Evolutionary conservation across 1,140 invertebrate genomes (phyloP), one percentile per base, ranked within the genome.

Genomic region (Stenopsyche tienmushanensis): DNA sequence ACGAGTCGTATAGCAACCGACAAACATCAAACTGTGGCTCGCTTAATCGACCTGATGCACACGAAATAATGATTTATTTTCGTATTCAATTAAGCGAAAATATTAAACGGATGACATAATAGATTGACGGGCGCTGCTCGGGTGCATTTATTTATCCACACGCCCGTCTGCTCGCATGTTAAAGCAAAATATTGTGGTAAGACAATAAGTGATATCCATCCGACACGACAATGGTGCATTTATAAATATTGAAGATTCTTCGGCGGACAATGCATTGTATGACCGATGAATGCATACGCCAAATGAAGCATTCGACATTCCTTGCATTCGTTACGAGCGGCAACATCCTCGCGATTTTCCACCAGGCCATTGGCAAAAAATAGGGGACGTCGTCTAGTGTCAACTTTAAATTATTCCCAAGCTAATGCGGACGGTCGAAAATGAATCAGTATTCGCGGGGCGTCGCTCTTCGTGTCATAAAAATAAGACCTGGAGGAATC

Each of bases 151-250:
- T 8, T 7, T 34, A 34, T 13, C 29, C 29, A 34, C 29, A 13
- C 29, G 13, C 13, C 7, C 7, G 44, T 47, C 10, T 47, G 10
- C 10, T 7, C 17, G 17, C 44, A 47, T 7, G 44, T 47, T 47
- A 47, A 47, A 47, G 17, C 44, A 47, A 47, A 47, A 47, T 47
- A 47, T 15, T 15, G 18, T 20, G 44, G 17, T 13, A 47, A 47
- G 44, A 47, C 44, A 47, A 47, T 47, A 47, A 47, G 44, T 20
- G 44, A 47, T 47, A 47, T 15, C 8, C 18, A 20, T 15, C 44
- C 10, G 44, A 47, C 44, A 47, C 18, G 44, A 47, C 44, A 47
- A 47, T 47, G 44, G 44, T 20, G 18, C 44, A 47, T 47, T 47
- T 18, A 47, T 20, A 47, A 47, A 47, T 20, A 47, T 47, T 47